Conservation (phyloP, 1,140 invertebrate species). For the Drosophila trapezifrons region DNA sequence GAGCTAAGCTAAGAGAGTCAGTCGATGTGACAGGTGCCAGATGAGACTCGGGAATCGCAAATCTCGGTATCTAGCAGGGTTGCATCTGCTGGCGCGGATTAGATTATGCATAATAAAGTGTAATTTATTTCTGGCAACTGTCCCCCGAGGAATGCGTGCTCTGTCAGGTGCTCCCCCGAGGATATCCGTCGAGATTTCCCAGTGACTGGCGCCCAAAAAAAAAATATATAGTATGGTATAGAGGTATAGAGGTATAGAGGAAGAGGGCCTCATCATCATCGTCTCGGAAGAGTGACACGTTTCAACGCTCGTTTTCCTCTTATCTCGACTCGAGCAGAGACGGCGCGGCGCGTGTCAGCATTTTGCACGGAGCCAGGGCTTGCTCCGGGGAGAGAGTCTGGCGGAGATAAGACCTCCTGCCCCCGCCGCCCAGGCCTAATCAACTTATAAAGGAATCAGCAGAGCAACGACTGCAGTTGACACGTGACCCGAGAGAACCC, state of each 20-base stretch:
- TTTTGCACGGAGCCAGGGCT: constrained; percentile 67
- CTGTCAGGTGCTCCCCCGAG: constrained; percentile 57
- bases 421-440: constrained; percentile 30
- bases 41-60: constrained; percentile 20
- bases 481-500: constrained; percentile 50
- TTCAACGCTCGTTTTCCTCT: constrained; percentile 64
- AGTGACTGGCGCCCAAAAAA: too few relatives aligned
- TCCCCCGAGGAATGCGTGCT: constrained; percentile 24
- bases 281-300: constrained; percentile 62
- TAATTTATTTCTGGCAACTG: constrained; percentile 79
- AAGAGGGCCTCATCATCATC: too few relatives aligned
- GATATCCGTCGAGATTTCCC: constrained; percentile 53
- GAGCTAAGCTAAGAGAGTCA: constrained; percentile 37
- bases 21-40: constrained; percentile 50
- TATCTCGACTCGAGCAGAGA: constrained; percentile 49
- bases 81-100: constrained; percentile 75
- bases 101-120: constrained; percentile 83
- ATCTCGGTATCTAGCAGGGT: constrained; percentile 8
- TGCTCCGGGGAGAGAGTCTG: constrained; percentile 12
- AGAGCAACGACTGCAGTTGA: constrained; percentile 55
- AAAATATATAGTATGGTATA: background rate
- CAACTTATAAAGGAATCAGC: constrained; percentile 74
- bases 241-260: too few relatives aligned
- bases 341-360: constrained; percentile 72
- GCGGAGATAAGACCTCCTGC: constrained; percentile 30